Percentiles rank a stretch among this genome's conserved stretches.
These are phyloP conservation scores for Perognathus longimembris DNA, from an alignment of 2,113 vertebrate genomes.

Conservation along the genomic window DNA sequence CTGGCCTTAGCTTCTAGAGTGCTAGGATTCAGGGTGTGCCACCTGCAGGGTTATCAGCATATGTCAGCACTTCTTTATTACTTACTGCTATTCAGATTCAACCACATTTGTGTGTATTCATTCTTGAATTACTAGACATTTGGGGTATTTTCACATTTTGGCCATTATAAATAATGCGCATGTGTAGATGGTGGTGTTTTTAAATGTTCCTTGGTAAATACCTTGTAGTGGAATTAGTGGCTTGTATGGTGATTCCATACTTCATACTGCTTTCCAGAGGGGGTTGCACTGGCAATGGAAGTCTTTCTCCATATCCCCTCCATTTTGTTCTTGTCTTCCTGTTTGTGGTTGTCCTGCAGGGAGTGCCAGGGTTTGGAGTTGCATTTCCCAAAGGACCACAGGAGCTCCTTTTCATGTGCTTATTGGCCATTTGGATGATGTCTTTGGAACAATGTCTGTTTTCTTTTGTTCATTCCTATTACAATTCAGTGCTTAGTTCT, in stretches of 20 bases:
- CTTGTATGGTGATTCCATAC: neutral
- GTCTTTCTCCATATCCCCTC: neutral
- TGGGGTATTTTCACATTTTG: neutral
- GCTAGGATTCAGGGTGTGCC: neutral
- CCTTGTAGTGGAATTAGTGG: neutral
- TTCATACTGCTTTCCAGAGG: neutral
- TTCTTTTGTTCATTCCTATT: neutral
- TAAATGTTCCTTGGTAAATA: neutral
- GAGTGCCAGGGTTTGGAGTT: conserved; percentile 4
- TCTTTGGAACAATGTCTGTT: conserved; percentile 5
- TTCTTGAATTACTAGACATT: neutral
- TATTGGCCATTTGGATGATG: neutral
- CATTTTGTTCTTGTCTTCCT: neutral
- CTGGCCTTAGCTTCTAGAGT: neutral
- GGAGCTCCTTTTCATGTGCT: neutral
- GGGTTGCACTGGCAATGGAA: neutral
- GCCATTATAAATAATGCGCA: neutral
- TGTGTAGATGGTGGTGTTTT: neutral
- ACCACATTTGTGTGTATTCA: neutral
- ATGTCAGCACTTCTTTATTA: neutral
- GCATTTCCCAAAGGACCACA: neutral
- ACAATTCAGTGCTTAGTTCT: neutral
- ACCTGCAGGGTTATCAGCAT: neutral
- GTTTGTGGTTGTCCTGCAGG: neutral
- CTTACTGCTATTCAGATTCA: neutral